Percentiles rank a stretch among this genome's conserved stretches.
phyloP scores from a whole-genome alignment of 2,113 vertebrate species.

The Gallinago undulata region DNA sequence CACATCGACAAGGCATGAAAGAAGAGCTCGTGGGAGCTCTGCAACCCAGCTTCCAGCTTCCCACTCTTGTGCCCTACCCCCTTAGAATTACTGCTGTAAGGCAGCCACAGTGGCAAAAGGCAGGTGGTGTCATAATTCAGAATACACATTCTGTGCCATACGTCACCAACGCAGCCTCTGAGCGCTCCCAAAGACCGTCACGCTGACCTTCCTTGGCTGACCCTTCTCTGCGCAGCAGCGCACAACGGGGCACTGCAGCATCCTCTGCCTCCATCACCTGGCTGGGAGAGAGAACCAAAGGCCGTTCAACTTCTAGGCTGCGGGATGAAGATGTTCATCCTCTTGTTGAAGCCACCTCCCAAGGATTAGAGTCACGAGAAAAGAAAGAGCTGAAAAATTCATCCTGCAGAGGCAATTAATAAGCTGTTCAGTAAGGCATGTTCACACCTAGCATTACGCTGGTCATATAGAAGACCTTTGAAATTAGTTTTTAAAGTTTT shows the following conservation, averaged over 20 bases:
- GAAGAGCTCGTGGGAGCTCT: not conserved
- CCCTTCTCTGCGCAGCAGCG: accelerated
- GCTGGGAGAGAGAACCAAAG: not conserved
- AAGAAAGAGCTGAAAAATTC: not conserved
- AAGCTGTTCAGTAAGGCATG: not conserved
- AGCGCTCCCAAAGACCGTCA: not conserved
- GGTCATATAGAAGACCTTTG: not conserved
- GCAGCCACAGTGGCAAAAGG: not conserved
- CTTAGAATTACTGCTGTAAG: not conserved
- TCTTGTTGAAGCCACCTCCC: not conserved
- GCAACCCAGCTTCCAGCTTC: not conserved
- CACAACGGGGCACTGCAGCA: not conserved
- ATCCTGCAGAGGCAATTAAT: not conserved
- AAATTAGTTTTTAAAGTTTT: not conserved
- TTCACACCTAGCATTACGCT: not conserved
- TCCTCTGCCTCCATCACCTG: not conserved
- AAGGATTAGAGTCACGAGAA: not conserved
- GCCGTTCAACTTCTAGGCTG: not conserved
- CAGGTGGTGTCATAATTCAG: not conserved
- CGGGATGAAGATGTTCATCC: not conserved
- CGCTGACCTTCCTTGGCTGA: not conserved
- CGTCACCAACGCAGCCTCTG: not conserved
- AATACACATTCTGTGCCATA: not conserved
- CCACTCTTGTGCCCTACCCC: not conserved
- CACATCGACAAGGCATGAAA: not conserved